Evolutionary conservation across 1,140 invertebrate genomes (phyloP), one percentile per base, ranked within the genome.

Genomic region (Hermatobates lingyangjiaoensis): DNA sequence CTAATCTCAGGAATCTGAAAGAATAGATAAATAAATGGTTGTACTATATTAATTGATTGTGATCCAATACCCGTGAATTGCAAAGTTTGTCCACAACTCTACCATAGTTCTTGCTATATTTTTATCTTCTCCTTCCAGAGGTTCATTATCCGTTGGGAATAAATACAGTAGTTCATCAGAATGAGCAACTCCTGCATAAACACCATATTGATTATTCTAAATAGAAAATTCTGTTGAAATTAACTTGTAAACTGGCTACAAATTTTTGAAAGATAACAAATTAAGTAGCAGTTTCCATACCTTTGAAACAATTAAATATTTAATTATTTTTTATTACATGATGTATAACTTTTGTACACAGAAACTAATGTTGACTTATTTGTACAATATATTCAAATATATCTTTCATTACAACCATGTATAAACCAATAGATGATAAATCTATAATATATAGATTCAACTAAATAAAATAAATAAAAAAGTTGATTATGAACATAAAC

Each of bases 101-200:
- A 66, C 68, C 61, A 73, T 64, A 5, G 62, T 60, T 34, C 65
- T 57, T 3, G 68, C 65, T 59, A 71, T 64, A 10, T 55, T 53
- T 34, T 45, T 52, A 52, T 71, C 70, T 0, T 20, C 46, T 5
- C 53, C 48, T 4, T 59, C 66, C 46, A 65, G 62, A n/a, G 58
- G 51, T 2, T 61, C 47, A 5, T 58, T 40, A 4, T 60, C 25
- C 27, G 52, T 23, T 3, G 62, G 69, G 53, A 72, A 69, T 12
- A 71, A 50, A 55, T 70, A 74, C 48, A 67, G 59, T 2, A 73
- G 39, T 3, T 73, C 70, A 44, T 74, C 71, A 0, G 58, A 59
- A 53, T 73, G 71, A 12, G 56, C 27, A 1, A 71, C 63, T 3
- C 71, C 71, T 70, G 51, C 1, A 60, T 56, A 54, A 34, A 27